A percentile compares a stretch with the other conserved stretches of the same genome.
These are phyloP conservation scores for Gymnarchus niloticus DNA, from an alignment of 2,113 vertebrate genomes.

Conservation along the genomic window DNA sequence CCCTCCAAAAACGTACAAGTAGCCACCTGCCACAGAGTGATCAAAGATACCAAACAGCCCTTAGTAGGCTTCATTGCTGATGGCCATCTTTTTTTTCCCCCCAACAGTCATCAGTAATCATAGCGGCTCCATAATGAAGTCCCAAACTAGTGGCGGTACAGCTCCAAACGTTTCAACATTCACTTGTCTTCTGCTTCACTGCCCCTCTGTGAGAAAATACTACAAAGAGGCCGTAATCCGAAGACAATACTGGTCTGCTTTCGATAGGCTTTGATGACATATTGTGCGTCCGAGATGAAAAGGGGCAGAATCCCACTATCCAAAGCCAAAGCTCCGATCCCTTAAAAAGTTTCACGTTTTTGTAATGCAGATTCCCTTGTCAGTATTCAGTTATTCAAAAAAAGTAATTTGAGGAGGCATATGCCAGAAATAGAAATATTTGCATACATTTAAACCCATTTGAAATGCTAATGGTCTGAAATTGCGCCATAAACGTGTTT, in stretches of 20 bases:
- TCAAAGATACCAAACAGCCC: background rate
- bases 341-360: constrained; percentile 51
- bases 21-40: constrained; percentile 11
- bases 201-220: constrained; percentile 33
- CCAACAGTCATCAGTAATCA: background rate
- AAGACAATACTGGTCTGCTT: constrained; percentile 36
- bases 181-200: constrained; percentile 33
- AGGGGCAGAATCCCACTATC: constrained; percentile 30
- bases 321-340: constrained; percentile 38
- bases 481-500: constrained; percentile 58
- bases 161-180: constrained; percentile 44
- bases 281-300: constrained; percentile 13
- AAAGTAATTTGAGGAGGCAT: constrained; percentile 49
- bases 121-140: background rate
- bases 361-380: constrained; percentile 63
- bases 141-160: background rate
- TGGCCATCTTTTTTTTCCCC: background rate
- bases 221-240: constrained; percentile 55
- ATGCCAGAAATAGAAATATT: constrained; percentile 56
- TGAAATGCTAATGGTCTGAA: constrained; percentile 56
- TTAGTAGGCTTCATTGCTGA: background rate
- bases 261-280: background rate
- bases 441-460: constrained; percentile 53
- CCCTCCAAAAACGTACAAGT: constrained; percentile 5
- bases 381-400: constrained; percentile 60